phyloP scores from a whole-genome alignment of 92 coral and sea anemone species.

The Phenganax subtilis region DNA sequence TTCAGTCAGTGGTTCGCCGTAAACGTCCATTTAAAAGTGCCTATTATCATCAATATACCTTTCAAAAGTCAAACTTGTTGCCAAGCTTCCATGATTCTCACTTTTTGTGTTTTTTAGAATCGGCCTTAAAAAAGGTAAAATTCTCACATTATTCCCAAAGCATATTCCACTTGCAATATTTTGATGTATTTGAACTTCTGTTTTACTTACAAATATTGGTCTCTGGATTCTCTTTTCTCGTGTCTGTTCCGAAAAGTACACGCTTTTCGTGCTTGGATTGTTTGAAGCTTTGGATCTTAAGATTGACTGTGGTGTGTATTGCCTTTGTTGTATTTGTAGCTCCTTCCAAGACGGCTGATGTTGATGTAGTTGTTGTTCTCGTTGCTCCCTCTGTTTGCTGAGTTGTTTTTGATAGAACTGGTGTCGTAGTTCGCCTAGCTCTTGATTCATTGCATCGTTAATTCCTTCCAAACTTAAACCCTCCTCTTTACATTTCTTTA shows the following conservation, averaged over 20 bases:
- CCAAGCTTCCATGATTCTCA: too few species aligned
- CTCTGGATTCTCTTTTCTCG: slow-evolving; percentile 24
- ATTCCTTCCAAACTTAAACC: slow-evolving; percentile 36
- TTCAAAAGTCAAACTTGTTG: too few species aligned
- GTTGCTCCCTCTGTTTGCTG: slow-evolving; percentile 18
- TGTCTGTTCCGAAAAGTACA: neutral
- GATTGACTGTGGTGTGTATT: neutral
- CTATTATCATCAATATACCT: too few species aligned
- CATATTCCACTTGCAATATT: neutral
- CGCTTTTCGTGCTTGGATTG: neutral
- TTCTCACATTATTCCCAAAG: neutral
- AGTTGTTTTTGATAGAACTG: slow-evolving; percentile 31
- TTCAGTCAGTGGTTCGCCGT: too few species aligned
- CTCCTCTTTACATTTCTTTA: slow-evolving; percentile 24
- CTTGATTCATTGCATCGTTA: slow-evolving; percentile 31
- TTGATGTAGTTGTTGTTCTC: slow-evolving; percentile 22
- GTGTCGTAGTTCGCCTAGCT: slow-evolving; percentile 28
- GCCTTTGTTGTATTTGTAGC: neutral
- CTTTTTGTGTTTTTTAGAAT: too few species aligned
- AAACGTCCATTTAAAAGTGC: too few species aligned
- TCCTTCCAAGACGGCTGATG: slow-evolving; percentile 15
- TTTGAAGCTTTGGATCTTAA: neutral
- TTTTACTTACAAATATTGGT: slow-evolving; percentile 27
- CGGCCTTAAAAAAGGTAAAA: too few species aligned
- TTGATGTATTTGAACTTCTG: neutral